These are phyloP conservation scores for Drosophila chauvacae DNA, from an alignment of 1,140 invertebrate genomes.

Conservation along the genomic window DNA sequence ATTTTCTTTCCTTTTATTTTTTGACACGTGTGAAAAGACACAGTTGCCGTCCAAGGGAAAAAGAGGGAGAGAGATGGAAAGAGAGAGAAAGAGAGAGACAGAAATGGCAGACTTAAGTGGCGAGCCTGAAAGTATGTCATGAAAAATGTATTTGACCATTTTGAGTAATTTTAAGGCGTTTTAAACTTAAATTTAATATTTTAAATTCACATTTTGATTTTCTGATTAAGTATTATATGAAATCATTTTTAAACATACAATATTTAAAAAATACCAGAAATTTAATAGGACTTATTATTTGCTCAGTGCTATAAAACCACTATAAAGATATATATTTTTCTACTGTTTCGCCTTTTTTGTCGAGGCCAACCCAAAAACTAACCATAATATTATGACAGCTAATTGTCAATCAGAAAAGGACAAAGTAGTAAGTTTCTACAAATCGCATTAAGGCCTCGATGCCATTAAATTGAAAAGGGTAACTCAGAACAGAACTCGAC, in stretches of 20 bases:
- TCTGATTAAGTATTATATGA: neutral
- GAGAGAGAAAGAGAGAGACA: neutral
- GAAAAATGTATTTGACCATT: slow-evolving; percentile 7
- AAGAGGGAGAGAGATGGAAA: neutral
- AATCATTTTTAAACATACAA: neutral
- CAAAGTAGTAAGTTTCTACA: slow-evolving; percentile 25
- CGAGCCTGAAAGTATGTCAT: slow-evolving; percentile 63
- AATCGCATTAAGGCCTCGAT: slow-evolving; percentile 54
- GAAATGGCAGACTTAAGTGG: slow-evolving; percentile 10
- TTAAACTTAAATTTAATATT: neutral
- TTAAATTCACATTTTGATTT: too few species aligned
- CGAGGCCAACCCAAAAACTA: slow-evolving; percentile 6
- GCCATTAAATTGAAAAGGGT: slow-evolving; percentile 69
- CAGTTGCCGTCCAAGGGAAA: slow-evolving; percentile 36
- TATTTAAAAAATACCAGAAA: too few species aligned
- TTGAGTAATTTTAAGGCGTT: neutral
- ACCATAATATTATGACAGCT: slow-evolving; percentile 62
- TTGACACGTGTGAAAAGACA: slow-evolving; percentile 66
- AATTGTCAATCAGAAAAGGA: slow-evolving; percentile 60
- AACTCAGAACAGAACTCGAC: slow-evolving; percentile 15
- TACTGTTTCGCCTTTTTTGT: neutral
- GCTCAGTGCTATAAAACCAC: neutral
- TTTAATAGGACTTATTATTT: too few species aligned
- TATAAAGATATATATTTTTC: neutral
- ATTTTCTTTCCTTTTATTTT: slow-evolving; percentile 40